phyloP scores from a whole-genome alignment of 2,888 invertebrate genomes.

The Sympetrum striolatum region DNA sequence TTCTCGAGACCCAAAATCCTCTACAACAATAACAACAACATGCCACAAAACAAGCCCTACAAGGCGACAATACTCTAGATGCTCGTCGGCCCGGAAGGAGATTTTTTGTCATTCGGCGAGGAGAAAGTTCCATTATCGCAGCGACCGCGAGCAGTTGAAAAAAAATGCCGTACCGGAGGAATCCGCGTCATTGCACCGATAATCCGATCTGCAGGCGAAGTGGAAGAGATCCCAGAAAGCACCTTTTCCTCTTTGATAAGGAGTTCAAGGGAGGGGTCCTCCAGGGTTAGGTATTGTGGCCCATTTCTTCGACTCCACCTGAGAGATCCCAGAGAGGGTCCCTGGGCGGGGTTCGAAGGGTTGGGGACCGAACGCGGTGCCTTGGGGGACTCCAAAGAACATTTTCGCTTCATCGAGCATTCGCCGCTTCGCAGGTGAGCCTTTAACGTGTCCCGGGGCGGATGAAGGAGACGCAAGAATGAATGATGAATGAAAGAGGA shows the following conservation, averaged over 20 bases:
- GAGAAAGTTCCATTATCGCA: conserved; percentile 10
- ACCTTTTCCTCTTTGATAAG: conserved; percentile 4
- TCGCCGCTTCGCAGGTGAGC: conserved; percentile 31
- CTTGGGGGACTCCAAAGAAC: conserved; percentile 7
- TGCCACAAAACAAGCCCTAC: conserved; percentile 28
- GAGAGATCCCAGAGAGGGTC: not conserved
- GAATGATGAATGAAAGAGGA: not conserved
- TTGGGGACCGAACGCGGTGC: not conserved
- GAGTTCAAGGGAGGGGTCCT: not conserved
- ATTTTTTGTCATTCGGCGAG: conserved; percentile 2
- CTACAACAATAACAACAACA: conserved; percentile 1
- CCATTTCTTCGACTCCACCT: conserved; percentile 11
- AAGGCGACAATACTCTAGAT: not conserved
- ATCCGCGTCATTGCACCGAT: conserved; percentile 42
- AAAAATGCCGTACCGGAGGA: not conserved
- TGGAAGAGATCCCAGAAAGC: not conserved
- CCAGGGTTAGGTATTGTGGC: conserved; percentile 17
- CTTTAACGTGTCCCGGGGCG: not conserved
- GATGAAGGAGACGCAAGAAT: not conserved
- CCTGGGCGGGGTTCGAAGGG: conserved; percentile 16
- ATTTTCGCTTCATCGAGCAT: conserved; percentile 41
- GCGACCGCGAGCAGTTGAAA: conserved; percentile 13
- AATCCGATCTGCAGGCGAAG: conserved; percentile 30
- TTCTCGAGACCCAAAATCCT: not conserved
- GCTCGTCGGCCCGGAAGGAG: conserved; percentile 13